Conservation (phyloP, 2,888 invertebrate genomes). For the Tromatobia lineatoria region DNA sequence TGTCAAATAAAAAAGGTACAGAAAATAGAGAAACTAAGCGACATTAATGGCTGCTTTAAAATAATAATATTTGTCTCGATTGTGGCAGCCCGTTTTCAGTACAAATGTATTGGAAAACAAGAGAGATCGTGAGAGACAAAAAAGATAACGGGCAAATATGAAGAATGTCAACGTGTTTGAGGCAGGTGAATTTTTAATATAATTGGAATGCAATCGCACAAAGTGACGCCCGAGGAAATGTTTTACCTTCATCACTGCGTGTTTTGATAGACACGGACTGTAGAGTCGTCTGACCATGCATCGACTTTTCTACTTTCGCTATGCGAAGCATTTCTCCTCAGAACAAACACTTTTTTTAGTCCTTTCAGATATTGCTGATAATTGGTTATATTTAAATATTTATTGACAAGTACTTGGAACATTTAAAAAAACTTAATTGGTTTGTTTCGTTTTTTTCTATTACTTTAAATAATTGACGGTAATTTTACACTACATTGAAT, state of each 20-base stretch:
- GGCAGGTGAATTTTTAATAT: neutral
- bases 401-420: too few species aligned
- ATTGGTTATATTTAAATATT: too few species aligned
- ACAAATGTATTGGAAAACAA: neutral
- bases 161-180: conserved; percentile 6
- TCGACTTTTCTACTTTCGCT: conserved; percentile 43
- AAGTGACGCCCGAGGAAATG: conserved; percentile 42
- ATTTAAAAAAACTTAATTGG: too few species aligned
- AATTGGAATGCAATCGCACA: conserved; percentile 53
- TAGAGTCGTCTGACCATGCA: conserved; percentile 41
- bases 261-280: neutral
- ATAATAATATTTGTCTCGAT: neutral
- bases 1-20: too few species aligned
- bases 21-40: too few species aligned
- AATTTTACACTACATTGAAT: too few species aligned
- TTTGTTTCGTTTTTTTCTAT: too few species aligned
- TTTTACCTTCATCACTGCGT: conserved; percentile 3
- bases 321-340: too few species aligned
- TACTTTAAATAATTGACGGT: too few species aligned
- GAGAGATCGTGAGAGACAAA: neutral
- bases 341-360: too few species aligned
- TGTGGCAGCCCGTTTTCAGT: neutral
- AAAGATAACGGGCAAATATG: neutral
- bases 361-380: too few species aligned
- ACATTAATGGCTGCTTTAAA: too few species aligned